phyloP scores from a whole-genome alignment of 2,888 invertebrate species.

The Epirrhoe tristata region DNA sequence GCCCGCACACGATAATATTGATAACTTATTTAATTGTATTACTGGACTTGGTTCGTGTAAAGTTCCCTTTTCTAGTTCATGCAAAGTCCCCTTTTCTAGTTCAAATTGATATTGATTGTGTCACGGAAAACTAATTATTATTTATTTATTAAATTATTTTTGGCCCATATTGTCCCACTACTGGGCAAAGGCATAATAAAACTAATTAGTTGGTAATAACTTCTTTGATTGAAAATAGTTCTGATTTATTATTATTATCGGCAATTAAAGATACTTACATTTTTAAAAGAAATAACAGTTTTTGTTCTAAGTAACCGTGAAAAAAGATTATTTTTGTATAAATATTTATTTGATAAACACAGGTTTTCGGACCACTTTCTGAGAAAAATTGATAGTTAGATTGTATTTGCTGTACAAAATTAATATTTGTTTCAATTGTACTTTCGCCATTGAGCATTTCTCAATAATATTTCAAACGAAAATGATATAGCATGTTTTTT shows the following conservation, averaged over 20 bases:
- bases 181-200: background rate
- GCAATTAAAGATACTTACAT: background rate
- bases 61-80: background rate
- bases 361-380: too few species aligned
- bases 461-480: background rate
- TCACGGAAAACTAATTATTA: background rate
- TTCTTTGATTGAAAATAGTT: background rate
- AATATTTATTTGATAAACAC: too few species aligned
- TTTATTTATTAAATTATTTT: too few species aligned
- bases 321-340: too few species aligned
- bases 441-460: background rate
- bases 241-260: background rate
- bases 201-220: too few species aligned
- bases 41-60: slow-evolving; percentile 20
- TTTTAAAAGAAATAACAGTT: too few species aligned
- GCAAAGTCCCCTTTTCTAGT: background rate
- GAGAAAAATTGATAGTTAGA: too few species aligned
- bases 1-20: slow-evolving; percentile 65
- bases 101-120: slow-evolving; percentile 15
- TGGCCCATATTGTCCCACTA: too few species aligned
- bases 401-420: too few species aligned
- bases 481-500: background rate
- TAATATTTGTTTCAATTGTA: background rate
- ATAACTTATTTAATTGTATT: slow-evolving; percentile 61
- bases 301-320: too few species aligned